phyloP scores from a whole-genome alignment of 2,888 invertebrate genomes.

The Drosophila mayaguana region DNA sequence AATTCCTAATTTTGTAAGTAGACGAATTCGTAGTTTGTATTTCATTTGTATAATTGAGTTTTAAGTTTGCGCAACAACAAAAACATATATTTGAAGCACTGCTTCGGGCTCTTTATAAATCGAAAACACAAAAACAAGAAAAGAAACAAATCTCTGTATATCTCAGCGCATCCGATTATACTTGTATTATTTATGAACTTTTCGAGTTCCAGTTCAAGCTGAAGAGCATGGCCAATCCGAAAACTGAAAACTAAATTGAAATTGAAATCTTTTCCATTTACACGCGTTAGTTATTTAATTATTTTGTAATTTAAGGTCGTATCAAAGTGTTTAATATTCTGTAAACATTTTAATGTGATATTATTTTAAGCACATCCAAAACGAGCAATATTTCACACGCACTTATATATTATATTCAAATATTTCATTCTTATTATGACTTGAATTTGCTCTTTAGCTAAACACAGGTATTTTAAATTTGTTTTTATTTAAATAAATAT shows the following conservation, averaged over 20 bases:
- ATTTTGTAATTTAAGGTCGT: constrained; percentile 44
- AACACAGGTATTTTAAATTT: constrained; percentile 40
- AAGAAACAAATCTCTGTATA: constrained; percentile 37
- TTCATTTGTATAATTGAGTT: constrained; percentile 35
- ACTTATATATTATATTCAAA: neutral
- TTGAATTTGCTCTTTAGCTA: constrained; percentile 44
- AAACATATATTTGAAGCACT: neutral
- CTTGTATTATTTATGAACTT: constrained; percentile 17
- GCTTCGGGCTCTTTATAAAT: constrained; percentile 9
- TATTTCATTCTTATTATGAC: constrained; percentile 20
- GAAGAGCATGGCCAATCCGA: neutral
- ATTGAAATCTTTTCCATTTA: constrained; percentile 35
- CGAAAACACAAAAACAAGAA: neutral
- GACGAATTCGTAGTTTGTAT: constrained; percentile 59
- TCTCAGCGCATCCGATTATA: constrained; percentile 49
- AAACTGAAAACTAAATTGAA: neutral
- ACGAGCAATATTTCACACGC: constrained; percentile 31
- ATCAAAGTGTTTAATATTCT: constrained; percentile 40
- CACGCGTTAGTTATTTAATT: constrained; percentile 33
- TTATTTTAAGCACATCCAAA: constrained; percentile 72
- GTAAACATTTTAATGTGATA: constrained; percentile 72
- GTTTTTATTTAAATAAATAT: constrained; percentile 50
- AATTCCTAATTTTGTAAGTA: constrained; percentile 58
- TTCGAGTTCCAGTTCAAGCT: neutral
- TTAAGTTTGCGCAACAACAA: constrained; percentile 23